phyloP scores from a whole-genome alignment of 2,797 vertebrate genomes.

The Labroides dimidiatus region DNA sequence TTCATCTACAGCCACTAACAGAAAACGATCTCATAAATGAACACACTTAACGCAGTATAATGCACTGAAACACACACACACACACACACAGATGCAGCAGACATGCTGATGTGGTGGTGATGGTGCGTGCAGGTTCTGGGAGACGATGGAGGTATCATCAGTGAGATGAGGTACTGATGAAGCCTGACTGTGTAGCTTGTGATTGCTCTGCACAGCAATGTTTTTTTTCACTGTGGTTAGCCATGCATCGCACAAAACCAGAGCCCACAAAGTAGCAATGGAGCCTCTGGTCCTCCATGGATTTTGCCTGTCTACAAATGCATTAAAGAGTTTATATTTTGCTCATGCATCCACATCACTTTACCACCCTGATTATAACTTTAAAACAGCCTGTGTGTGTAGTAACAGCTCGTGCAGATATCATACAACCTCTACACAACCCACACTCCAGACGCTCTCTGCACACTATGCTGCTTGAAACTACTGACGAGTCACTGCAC shows the following conservation, averaged over 20 bases:
- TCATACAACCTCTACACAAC: too few relatives aligned
- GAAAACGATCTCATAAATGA: constrained; percentile 40
- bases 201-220: constrained; percentile 49
- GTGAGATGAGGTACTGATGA: constrained; percentile 48
- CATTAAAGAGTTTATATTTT: not conserved
- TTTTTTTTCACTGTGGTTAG: constrained; percentile 35
- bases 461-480: not conserved
- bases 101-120: not conserved
- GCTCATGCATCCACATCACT: not conserved
- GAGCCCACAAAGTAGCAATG: constrained; percentile 12
- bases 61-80: constrained; percentile 21
- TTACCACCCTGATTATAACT: not conserved
- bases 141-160: constrained; percentile 63
- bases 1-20: constrained; percentile 15
- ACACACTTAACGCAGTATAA: constrained; percentile 41
- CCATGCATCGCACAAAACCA: constrained; percentile 51
- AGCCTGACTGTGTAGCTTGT: constrained; percentile 46
- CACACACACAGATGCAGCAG: not conserved
- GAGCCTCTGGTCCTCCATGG: constrained; percentile 4
- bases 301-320: not conserved
- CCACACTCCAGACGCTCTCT: not conserved
- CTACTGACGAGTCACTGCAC: not conserved
- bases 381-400: not conserved
- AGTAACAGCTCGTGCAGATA: not conserved
- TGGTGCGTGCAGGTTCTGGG: constrained; percentile 35